Evolutionary conservation across 2,113 vertebrate species (phyloP).

Genomic region (Amphiprion percula): DNA sequence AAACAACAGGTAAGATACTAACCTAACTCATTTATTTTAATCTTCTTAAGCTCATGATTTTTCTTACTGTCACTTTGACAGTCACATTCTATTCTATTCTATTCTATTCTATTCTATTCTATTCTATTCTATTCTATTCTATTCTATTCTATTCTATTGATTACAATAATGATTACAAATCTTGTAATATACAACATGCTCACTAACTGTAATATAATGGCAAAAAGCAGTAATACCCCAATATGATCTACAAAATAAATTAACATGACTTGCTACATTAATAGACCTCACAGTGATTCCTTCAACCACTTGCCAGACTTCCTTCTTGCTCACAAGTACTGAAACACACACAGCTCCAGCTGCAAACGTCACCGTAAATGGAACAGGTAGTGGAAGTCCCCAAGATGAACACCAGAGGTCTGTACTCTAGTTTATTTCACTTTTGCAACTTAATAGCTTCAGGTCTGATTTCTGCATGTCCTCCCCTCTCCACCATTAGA

Average conservation of each 20-base stretch:
- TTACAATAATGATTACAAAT: too few species aligned
- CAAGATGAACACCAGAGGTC: constrained; percentile 17
- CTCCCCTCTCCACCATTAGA: too few species aligned
- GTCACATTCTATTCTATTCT: too few species aligned
- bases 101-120: too few species aligned
- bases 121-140: too few species aligned
- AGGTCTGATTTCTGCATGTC: neutral
- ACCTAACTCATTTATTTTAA: neutral
- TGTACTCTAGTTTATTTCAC: neutral
- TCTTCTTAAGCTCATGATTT: neutral
- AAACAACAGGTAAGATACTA: constrained; percentile 32
- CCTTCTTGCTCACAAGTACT: neutral
- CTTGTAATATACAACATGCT: too few species aligned
- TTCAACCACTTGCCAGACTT: neutral
- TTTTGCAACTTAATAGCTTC: neutral
- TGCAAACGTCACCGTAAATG: neutral
- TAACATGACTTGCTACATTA: neutral
- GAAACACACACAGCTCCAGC: neutral
- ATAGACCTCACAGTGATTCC: neutral
- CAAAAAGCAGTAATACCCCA: too few species aligned
- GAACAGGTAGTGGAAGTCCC: neutral
- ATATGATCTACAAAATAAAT: too few species aligned
- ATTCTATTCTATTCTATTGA: too few species aligned
- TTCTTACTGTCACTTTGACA: too few species aligned
- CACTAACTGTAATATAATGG: too few species aligned